A percentile compares a stretch with the other conserved stretches of the same genome.
Evolutionary conservation across 2,888 invertebrate species (phyloP).

Genomic region (Nesidiocoris tenuis): DNA sequence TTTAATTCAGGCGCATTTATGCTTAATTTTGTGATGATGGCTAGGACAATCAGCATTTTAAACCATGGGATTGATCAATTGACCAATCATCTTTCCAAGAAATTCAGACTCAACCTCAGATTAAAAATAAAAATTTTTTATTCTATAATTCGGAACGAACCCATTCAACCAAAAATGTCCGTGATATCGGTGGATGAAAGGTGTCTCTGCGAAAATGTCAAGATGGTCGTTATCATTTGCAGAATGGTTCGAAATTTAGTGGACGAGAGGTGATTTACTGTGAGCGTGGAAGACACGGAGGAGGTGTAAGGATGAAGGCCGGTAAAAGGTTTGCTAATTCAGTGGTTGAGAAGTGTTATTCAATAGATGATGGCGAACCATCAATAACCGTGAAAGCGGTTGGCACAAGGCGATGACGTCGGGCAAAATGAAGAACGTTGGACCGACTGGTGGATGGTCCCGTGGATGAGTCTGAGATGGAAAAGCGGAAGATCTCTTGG

Average conservation of each 20-base stretch:
- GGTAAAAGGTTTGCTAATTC: constrained; percentile 35
- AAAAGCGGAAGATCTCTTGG: not conserved
- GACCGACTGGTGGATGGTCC: not conserved
- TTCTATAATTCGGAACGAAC: too few relatives aligned
- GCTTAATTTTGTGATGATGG: too few relatives aligned
- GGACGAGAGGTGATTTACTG: constrained; percentile 24
- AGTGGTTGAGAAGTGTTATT: constrained; percentile 39
- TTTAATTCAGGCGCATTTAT: too few relatives aligned
- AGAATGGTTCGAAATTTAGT: constrained; percentile 29
- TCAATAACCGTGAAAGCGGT: constrained; percentile 27
- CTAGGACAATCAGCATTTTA: too few relatives aligned
- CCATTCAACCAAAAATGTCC: too few relatives aligned
- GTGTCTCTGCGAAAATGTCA: not conserved
- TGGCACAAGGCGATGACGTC: not conserved
- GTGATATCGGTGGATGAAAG: too few relatives aligned
- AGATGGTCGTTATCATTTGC: constrained; percentile 17
- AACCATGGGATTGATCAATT: too few relatives aligned
- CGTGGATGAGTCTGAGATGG: not conserved
- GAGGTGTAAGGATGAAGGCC: constrained; percentile 5
- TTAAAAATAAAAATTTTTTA: too few relatives aligned
- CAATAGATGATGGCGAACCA: constrained; percentile 32
- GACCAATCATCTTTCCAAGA: too few relatives aligned
- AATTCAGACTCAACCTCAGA: too few relatives aligned
- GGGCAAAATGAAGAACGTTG: not conserved
- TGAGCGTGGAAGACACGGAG: not conserved